Evolutionary conservation across 2,113 vertebrate genomes (phyloP).

Genomic region (Gallinago media): DNA sequence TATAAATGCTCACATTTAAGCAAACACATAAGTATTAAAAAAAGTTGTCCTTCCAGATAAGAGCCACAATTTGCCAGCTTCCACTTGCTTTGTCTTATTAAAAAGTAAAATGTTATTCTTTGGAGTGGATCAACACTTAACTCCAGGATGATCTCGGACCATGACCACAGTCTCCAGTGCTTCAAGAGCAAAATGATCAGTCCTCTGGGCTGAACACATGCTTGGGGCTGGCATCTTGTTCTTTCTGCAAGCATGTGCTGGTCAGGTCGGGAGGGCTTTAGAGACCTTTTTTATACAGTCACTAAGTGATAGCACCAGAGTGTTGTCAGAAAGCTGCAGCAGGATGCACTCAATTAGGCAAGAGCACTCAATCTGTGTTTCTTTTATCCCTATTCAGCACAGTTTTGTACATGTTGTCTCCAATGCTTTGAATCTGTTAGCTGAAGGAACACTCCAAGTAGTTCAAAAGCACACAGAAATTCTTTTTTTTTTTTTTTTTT

Average conservation of each 20-base stretch:
- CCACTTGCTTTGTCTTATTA: neutral
- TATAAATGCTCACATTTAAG: neutral
- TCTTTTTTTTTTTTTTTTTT: neutral
- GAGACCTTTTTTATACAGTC: neutral
- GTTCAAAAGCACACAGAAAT: neutral
- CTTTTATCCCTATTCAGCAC: conserved; percentile 15
- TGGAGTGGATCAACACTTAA: neutral
- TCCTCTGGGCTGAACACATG: neutral
- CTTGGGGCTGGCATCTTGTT: neutral
- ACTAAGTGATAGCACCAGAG: neutral
- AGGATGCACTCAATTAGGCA: neutral
- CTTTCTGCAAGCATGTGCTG: neutral
- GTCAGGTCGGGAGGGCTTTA: neutral
- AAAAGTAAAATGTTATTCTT: neutral
- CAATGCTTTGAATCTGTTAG: neutral
- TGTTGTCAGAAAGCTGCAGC: neutral
- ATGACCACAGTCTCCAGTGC: neutral
- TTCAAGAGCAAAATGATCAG: neutral
- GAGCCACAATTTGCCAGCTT: neutral
- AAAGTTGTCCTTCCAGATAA: neutral
- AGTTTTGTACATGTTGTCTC: neutral
- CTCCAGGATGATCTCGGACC: rapidly evolving
- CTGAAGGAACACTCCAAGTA: neutral
- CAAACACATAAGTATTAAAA: neutral
- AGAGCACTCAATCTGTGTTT: neutral